These are phyloP conservation scores for Apeltes quadracus DNA, from an alignment of 2,113 vertebrate species.

Conservation along the genomic window DNA sequence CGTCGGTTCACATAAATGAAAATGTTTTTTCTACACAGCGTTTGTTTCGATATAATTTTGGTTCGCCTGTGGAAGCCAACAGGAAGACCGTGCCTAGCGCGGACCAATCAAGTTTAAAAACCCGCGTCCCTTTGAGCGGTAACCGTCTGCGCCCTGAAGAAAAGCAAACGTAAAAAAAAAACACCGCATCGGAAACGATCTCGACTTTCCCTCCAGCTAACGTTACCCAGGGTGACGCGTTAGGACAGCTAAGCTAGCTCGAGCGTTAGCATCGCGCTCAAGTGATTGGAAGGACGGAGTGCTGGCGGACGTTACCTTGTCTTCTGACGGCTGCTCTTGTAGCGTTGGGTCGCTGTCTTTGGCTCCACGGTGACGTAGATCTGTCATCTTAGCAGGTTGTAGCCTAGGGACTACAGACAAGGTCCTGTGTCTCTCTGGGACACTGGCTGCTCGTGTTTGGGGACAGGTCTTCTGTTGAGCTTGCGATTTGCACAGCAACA, in stretches of 20 bases:
- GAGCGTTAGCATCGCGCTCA: constrained; percentile 47
- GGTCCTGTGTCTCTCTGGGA: constrained; percentile 32
- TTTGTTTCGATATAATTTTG: no score
- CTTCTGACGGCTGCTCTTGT: constrained; percentile 73
- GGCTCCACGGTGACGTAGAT: constrained; percentile 78
- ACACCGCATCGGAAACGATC: neutral
- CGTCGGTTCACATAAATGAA: rapidly evolving
- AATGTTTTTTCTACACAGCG: no score
- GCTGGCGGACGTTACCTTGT: constrained; percentile 74
- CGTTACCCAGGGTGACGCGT: neutral
- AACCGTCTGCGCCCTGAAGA: rapidly evolving
- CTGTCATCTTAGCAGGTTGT: constrained; percentile 71
- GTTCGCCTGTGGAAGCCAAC: neutral
- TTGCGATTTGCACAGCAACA: constrained; percentile 25
- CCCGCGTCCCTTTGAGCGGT: neutral
- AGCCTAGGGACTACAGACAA: constrained; percentile 22
- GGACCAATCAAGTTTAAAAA: constrained; percentile 44
- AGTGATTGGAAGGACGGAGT: neutral
- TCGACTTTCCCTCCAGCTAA: neutral
- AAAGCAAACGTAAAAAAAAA: no score
- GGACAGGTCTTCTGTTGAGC: constrained; percentile 14
- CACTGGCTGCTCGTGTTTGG: constrained; percentile 18
- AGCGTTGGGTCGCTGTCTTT: constrained; percentile 64
- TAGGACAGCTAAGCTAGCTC: constrained; percentile 23
- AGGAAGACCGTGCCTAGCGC: constrained; percentile 27